These are phyloP conservation scores for Gymnorhina tibicen DNA, from an alignment of 2,113 vertebrate species.

Conservation along the genomic window DNA sequence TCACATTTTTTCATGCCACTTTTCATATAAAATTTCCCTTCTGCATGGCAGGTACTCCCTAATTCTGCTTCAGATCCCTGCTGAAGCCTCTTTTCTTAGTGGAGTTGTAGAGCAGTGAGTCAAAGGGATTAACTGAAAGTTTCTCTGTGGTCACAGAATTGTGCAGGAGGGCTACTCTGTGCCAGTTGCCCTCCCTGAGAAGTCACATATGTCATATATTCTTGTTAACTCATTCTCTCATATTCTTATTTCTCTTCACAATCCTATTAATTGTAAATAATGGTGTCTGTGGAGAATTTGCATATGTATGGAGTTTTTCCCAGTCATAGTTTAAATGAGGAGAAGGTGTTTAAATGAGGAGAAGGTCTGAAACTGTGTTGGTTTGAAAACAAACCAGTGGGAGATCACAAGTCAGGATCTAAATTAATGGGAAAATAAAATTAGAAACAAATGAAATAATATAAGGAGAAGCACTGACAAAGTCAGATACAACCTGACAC, in stretches of 20 bases:
- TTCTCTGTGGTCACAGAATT: neutral
- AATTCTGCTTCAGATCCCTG: neutral
- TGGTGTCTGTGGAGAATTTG: neutral
- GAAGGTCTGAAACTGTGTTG: neutral
- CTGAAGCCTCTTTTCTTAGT: neutral
- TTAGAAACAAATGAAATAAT: no score
- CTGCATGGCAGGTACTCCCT: neutral
- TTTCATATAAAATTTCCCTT: neutral
- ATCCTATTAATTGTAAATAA: neutral
- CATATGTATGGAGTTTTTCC: neutral
- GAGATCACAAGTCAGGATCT: no score
- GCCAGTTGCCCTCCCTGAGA: neutral
- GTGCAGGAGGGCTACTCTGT: neutral
- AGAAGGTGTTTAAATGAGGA: neutral
- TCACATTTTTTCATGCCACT: neutral
- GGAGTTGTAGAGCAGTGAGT: neutral
- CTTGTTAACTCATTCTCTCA: neutral
- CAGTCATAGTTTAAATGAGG: neutral
- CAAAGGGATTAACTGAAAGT: neutral
- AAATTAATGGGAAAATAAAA: no score
- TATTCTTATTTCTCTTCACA: neutral
- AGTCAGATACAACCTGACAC: no score
- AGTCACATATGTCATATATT: rapidly evolving
- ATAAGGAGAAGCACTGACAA: no score
- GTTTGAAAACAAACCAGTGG: no score